A percentile compares a stretch with the other conserved stretches of the same genome.
These are phyloP conservation scores for Pocota personata DNA, from an alignment of 2,888 invertebrate genomes.

Conservation along the genomic window DNA sequence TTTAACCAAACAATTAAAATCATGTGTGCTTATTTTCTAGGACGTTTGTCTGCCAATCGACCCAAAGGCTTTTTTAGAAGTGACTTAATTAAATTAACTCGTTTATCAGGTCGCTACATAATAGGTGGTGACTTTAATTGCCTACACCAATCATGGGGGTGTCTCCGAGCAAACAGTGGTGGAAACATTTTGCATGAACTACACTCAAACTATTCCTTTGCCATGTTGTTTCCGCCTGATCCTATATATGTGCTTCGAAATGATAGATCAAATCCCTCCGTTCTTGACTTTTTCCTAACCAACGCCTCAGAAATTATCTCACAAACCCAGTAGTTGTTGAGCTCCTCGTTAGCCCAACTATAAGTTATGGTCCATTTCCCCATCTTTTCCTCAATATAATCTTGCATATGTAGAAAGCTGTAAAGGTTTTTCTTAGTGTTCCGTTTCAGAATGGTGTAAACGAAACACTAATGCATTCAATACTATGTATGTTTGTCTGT, in stretches of 20 bases:
- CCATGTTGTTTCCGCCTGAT: conserved; percentile 10
- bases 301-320: too few relatives aligned
- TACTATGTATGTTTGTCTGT: too few relatives aligned
- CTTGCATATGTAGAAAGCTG: too few relatives aligned
- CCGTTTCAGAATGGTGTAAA: too few relatives aligned
- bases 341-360: too few relatives aligned
- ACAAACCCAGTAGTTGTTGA: too few relatives aligned
- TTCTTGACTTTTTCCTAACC: too few relatives aligned
- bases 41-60: conserved; percentile 18
- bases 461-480: too few relatives aligned
- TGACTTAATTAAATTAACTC: conserved; percentile 49
- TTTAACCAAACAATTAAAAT: conserved; percentile 31
- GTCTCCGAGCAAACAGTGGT: conserved; percentile 16
- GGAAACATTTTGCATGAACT: neutral
- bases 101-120: conserved; percentile 31
- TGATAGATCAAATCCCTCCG: neutral
- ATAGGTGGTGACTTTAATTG: conserved; percentile 6
- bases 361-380: too few relatives aligned
- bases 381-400: too few relatives aligned
- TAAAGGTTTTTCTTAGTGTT: too few relatives aligned
- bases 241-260: neutral
- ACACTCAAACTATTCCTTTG: conserved; percentile 2
- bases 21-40: conserved; percentile 57
- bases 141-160: conserved; percentile 18
- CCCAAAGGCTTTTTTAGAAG: conserved; percentile 41